Evolutionary conservation across 1,140 invertebrate species (phyloP).

Genomic region (Danaus plexippus): DNA sequence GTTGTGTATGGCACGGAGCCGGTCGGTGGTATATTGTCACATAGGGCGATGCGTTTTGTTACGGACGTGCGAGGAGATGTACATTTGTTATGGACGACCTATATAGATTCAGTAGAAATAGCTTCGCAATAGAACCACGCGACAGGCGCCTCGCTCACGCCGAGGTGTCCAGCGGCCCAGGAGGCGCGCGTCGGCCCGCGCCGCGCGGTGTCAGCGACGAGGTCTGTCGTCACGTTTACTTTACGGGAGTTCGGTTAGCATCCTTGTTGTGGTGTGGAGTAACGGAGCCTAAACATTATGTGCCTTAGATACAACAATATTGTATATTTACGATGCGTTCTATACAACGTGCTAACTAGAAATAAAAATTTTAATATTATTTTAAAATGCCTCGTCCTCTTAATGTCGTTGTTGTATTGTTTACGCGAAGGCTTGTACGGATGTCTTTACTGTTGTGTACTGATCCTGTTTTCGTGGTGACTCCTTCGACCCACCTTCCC

Average conservation of each 20-base stretch:
- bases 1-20: slow-evolving; percentile 61
- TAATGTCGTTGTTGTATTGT: slow-evolving; percentile 54
- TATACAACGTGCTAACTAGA: slow-evolving; percentile 71
- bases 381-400: slow-evolving; percentile 52
- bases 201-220: too few species aligned
- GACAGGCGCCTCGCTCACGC: too few species aligned
- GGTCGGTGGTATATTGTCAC: slow-evolving; percentile 37
- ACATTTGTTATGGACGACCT: slow-evolving; percentile 51
- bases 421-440: slow-evolving; percentile 51
- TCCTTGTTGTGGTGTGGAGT: slow-evolving; percentile 64
- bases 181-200: too few species aligned
- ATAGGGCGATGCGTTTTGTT: slow-evolving; percentile 47
- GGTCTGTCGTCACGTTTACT: slow-evolving; percentile 35
- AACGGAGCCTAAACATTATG: slow-evolving; percentile 71
- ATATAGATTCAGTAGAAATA: slow-evolving; percentile 53
- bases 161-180: too few species aligned
- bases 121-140: slow-evolving; percentile 43
- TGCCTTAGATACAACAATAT: slow-evolving; percentile 72
- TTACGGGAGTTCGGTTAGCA: slow-evolving; percentile 52
- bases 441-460: slow-evolving; percentile 43
- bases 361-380: slow-evolving; percentile 62
- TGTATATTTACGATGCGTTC: slow-evolving; percentile 71
- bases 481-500: slow-evolving; percentile 4
- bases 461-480: slow-evolving; percentile 31
- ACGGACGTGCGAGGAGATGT: slow-evolving; percentile 26